Conservation (phyloP, 2,113 vertebrate genomes). For the Tupaia tana region DNA sequence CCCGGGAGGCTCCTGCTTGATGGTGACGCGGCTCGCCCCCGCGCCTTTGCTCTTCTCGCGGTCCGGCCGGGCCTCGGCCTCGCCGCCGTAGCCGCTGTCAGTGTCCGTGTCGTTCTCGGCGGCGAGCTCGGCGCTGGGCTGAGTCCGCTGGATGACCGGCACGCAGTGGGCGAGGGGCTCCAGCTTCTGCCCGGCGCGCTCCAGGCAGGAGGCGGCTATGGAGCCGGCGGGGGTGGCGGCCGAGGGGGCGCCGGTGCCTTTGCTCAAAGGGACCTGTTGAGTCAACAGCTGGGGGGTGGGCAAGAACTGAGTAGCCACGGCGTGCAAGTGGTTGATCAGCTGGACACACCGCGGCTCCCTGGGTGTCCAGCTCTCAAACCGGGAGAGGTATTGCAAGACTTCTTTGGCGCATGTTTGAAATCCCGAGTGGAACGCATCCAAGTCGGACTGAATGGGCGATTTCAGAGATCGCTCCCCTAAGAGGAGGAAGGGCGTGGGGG, state of each 20-base stretch:
- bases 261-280: slow-evolving; percentile 85
- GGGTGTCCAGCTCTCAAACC: slow-evolving; percentile 94
- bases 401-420: slow-evolving; percentile 98
- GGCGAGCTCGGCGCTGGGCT: slow-evolving; percentile 89
- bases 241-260: slow-evolving; percentile 66
- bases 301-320: slow-evolving; percentile 92
- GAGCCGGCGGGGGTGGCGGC: slow-evolving; percentile 66
- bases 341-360: slow-evolving; percentile 94
- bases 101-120: slow-evolving; percentile 96
- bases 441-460: slow-evolving; percentile 91
- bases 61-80: slow-evolving; percentile 88
- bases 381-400: slow-evolving; percentile 95
- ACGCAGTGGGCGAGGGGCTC: slow-evolving; percentile 94
- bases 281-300: slow-evolving; percentile 86
- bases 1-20: slow-evolving; percentile 95
- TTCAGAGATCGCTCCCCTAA: slow-evolving; percentile 93
- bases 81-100: slow-evolving; percentile 97
- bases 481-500: slow-evolving; percentile 1
- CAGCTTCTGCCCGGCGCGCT: slow-evolving; percentile 85
- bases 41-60: slow-evolving; percentile 69
- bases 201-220: slow-evolving; percentile 66
- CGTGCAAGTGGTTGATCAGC: slow-evolving; percentile 94
- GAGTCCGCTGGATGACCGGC: slow-evolving; percentile 97
- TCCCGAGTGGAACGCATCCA: slow-evolving; percentile 96
- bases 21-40: slow-evolving; percentile 71